Conservation (phyloP, 2,888 invertebrate genomes). For the Isotomurus palustris region DNA sequence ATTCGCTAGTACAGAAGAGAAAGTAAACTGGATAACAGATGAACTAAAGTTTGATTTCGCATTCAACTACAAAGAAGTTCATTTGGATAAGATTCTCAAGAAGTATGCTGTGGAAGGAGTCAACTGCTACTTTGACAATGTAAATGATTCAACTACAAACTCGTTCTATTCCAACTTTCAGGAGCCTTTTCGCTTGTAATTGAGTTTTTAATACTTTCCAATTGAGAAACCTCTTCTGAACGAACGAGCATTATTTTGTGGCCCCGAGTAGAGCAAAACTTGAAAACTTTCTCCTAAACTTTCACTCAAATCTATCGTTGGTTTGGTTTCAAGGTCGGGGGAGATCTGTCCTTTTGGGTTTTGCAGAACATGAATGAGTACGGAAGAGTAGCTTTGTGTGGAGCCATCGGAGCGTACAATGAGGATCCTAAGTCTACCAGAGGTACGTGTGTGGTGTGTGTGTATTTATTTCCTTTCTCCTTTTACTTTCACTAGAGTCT, state of each 20-base stretch:
- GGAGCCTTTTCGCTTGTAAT: too few species aligned
- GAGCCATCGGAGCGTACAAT: slow-evolving; percentile 62
- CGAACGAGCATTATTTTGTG: too few species aligned
- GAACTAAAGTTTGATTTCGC: slow-evolving; percentile 63
- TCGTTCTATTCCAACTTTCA: not conserved
- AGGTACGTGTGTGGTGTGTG: slow-evolving; percentile 3
- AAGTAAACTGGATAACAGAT: slow-evolving; percentile 62
- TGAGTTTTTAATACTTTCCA: too few species aligned
- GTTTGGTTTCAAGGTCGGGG: slow-evolving; percentile 58
- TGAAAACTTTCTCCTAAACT: slow-evolving; percentile 11
- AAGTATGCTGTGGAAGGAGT: slow-evolving; percentile 65
- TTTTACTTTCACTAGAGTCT: too few species aligned
- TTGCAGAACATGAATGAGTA: slow-evolving; percentile 60
- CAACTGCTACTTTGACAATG: slow-evolving; percentile 74
- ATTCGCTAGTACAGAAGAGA: slow-evolving; percentile 65
- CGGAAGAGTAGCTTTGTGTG: slow-evolving; percentile 63
- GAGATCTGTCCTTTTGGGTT: slow-evolving; percentile 59
- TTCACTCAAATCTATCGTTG: not conserved
- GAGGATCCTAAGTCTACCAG: slow-evolving; percentile 50
- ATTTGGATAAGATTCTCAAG: slow-evolving; percentile 57
- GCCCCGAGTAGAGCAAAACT: not conserved
- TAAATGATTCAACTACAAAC: slow-evolving; percentile 49
- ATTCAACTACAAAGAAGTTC: slow-evolving; percentile 66
- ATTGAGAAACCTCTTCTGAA: too few species aligned
- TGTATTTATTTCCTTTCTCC: not conserved